phyloP scores from a whole-genome alignment of 2,888 invertebrate genomes.

The Tetragnatha montana region DNA sequence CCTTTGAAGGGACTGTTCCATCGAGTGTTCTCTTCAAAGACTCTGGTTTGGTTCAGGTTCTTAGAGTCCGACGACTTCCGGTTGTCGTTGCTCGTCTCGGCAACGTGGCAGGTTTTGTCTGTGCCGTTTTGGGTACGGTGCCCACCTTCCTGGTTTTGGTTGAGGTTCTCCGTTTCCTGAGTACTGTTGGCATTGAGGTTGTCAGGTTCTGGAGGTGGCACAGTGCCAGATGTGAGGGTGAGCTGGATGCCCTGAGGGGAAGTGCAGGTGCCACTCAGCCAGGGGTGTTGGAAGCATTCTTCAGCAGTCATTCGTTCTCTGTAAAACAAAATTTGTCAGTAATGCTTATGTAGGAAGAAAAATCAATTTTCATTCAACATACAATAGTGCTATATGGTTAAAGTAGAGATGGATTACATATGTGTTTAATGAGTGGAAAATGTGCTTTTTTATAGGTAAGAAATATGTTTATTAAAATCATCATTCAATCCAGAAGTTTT shows the following conservation, averaged over 20 bases:
- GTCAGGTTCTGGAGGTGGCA: constrained; percentile 12
- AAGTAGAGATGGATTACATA: too few species aligned
- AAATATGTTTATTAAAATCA: too few species aligned
- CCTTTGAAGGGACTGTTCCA: neutral
- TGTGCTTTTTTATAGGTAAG: too few species aligned
- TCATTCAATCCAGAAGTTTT: too few species aligned
- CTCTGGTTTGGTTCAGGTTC: too few species aligned
- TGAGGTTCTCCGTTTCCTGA: neutral
- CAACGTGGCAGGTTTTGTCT: neutral
- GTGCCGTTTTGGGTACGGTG: neutral
- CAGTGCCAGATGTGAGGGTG: constrained; percentile 41
- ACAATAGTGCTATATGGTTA: too few species aligned
- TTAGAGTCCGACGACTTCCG: too few species aligned
- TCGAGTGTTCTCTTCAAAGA: too few species aligned
- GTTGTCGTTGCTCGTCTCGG: neutral
- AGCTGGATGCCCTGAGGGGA: constrained; percentile 36
- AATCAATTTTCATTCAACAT: neutral
- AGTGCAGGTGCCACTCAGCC: constrained; percentile 80
- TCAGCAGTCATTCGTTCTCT: constrained; percentile 92
- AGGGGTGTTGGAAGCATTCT: constrained; percentile 92
- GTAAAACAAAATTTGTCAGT: constrained; percentile 75
- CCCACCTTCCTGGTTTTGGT: neutral
- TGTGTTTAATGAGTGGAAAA: too few species aligned
- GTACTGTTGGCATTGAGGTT: neutral
- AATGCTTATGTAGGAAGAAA: neutral